Evolutionary conservation across 2,797 vertebrate genomes (phyloP), one percentile per base, ranked within the genome.

Genomic region (Melanotaenia trifasciata): DNA sequence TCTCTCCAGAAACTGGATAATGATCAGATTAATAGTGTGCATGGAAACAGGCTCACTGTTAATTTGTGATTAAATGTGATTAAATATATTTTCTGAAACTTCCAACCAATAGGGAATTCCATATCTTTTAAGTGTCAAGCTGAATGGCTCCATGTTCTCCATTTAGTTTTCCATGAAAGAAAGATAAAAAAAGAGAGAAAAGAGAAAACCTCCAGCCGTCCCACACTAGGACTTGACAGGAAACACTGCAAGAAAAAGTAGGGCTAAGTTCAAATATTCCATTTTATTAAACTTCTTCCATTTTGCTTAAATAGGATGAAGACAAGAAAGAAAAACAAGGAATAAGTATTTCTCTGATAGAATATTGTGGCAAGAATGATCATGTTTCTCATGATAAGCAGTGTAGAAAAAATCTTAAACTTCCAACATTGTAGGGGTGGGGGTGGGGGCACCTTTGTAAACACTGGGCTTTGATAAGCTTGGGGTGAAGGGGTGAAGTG

Each of bases 181-280:
- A 94, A 92, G 93, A 95, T 96, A 69, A 26, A 12, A 36, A 10
- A 33, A 2, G n/a, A 12, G 3, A n/a, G 5, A n/a, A 50, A 22
- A 22, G 20, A 3, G 20, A 20, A 33, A 45, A 47, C 92, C 90
- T 90, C 92, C 90, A 84, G 90, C 93, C 94, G 92, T 26, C 84
- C 33, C 0, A 91, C 95, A 95, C 94, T 96, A 96, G 94, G 92
- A 95, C 91, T 95, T 95, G 95, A 97, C 95, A 96, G 93, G 96
- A 97, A 97, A 95, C 95, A 95, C 94, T 92, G 94, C 93, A 92
- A 91, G 89, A 91, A 93, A 96, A 96, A 95, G 94, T 95, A 89
- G 87, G 93, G 90, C 95, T 86, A 85, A 93, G 90, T 94, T 94
- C 93, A 93, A 92, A 89, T 0, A 78, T 86, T 93, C 82, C 86